These are phyloP conservation scores for Amiota communis DNA, from an alignment of 2,888 invertebrate species.

Conservation along the genomic window DNA sequence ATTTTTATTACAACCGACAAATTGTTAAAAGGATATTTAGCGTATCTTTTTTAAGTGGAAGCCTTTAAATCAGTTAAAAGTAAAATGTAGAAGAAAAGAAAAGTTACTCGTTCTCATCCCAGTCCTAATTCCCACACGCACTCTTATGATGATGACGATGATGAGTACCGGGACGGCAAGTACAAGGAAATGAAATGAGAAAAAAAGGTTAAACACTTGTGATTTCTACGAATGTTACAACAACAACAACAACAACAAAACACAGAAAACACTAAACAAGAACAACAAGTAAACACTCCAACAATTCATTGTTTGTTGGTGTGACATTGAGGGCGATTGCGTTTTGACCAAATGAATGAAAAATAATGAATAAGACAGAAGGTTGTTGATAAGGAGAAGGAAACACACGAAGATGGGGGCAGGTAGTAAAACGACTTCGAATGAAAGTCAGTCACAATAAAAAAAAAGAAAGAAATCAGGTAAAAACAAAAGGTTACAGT, in stretches of 20 bases:
- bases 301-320: constrained; percentile 48
- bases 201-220: constrained; percentile 56
- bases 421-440: constrained; percentile 35
- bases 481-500: constrained; percentile 66
- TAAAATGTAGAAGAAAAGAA: constrained; percentile 5
- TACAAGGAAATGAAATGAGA: constrained; percentile 20
- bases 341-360: constrained; percentile 46
- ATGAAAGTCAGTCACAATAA: constrained; percentile 45
- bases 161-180: neutral
- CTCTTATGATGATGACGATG: neutral
- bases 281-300: neutral
- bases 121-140: constrained; percentile 22
- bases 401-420: neutral
- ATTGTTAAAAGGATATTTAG: constrained; percentile 58
- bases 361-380: neutral
- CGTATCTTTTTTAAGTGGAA: constrained; percentile 36
- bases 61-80: constrained; percentile 7
- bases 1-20: neutral
- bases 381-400: neutral
- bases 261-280: constrained; percentile 13
- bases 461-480: constrained; percentile 57
- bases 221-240: constrained; percentile 67
- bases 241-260: constrained; percentile 44
- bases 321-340: constrained; percentile 68
- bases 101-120: neutral